Evolutionary conservation across 2,888 invertebrate genomes (phyloP), one percentile per base, ranked within the genome.

Genomic region (Mesorhabditis belari): DNA sequence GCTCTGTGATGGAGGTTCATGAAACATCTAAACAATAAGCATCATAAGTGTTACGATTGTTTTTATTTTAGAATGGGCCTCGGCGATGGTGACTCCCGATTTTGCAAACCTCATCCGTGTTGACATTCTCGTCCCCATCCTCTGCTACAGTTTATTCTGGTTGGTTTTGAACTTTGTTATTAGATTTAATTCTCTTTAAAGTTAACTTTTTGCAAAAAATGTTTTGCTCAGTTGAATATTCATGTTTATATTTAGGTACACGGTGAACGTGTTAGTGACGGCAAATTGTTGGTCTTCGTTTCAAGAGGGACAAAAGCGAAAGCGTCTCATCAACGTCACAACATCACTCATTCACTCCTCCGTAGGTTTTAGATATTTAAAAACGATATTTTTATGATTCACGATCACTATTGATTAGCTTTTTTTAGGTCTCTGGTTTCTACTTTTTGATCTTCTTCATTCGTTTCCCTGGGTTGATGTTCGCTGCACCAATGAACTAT

Each of bases 271-370:
- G 19, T 44, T 60, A 19, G 64, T 66, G 23, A 58, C 60, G 21
- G 44, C 35, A n/a, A 58, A 68, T 55, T 69, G 66, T 49, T 71
- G 68, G 66, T 59, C 67, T 26, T 67, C 61, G 23, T 65, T 57
- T 58, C 71, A 66, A 53, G 71, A 71, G 29, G 68, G 68, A 61
- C 67, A 69, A 51, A 65, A 66, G 52, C 58, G 71, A 29, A 68
- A 66, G 60, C 61, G 71, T 21, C 64, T 71, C 50, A 57, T 71
- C 44, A 71, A 71, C 55, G 49, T 71, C 54, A 71, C 68, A 0
- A 69, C 68, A 23, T 71, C 71, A 17, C 63, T 71, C 26, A 71
- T 71, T 58, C 71, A 71, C 65, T 71, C 71, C 19, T 58, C 71
- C 53, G 71, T 70, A 25, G 26, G 21, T 57, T 51, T 17, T 9